Conservation (phyloP, 2,888 invertebrate genomes). For the Anarsia innoxiella region DNA sequence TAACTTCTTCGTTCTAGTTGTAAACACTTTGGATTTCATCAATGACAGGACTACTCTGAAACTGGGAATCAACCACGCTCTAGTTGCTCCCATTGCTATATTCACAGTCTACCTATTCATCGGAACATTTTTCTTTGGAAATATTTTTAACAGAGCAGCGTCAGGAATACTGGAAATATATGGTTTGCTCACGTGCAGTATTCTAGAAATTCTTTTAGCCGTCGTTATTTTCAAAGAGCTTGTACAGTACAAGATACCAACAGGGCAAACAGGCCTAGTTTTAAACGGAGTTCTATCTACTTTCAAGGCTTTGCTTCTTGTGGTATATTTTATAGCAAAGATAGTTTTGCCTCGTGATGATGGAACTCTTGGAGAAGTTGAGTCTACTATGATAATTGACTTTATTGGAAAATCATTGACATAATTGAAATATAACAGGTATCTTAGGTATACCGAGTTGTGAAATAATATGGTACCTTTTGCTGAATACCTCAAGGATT, state of each 20-base stretch:
- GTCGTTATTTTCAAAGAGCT: not conserved
- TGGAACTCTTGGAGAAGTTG: too few species aligned
- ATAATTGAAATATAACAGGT: too few species aligned
- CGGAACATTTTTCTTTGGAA: conserved; percentile 31
- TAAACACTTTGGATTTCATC: conserved; percentile 48
- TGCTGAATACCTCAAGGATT: too few species aligned
- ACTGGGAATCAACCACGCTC: conserved; percentile 37
- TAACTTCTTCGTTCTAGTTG: conserved; percentile 40
- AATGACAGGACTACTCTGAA: conserved; percentile 44
- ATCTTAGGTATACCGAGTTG: too few species aligned
- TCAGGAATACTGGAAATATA: conserved; percentile 41
- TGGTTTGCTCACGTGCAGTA: conserved; percentile 13
- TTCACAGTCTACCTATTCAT: conserved; percentile 44
- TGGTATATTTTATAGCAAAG: too few species aligned
- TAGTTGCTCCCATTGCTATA: conserved; percentile 43
- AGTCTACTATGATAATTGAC: too few species aligned
- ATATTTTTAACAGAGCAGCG: conserved; percentile 21
- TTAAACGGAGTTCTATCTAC: too few species aligned
- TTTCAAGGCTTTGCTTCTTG: too few species aligned
- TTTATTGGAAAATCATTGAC: too few species aligned
- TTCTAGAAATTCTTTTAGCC: not conserved
- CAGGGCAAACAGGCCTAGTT: too few species aligned
- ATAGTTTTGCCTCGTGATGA: too few species aligned
- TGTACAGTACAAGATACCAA: not conserved
- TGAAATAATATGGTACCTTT: too few species aligned